phyloP scores from a whole-genome alignment of 2,113 vertebrate species.

The Ceratotherium simum region DNA sequence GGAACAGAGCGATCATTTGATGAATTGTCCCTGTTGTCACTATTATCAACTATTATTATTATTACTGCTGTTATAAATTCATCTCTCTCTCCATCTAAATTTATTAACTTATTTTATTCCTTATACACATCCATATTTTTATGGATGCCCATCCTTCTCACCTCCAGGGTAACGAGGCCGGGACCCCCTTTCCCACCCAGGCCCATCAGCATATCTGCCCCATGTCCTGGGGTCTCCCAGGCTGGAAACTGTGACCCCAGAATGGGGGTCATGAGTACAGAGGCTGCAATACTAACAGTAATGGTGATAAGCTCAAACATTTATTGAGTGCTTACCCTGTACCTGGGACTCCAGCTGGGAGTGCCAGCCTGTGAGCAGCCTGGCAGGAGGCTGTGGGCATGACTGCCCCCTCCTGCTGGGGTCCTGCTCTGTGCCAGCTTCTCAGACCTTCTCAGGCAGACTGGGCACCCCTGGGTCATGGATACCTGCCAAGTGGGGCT shows the following conservation, averaged over 20 bases:
- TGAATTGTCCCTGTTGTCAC: neutral
- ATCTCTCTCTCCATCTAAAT: neutral
- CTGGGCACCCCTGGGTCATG: neutral
- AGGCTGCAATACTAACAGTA: neutral
- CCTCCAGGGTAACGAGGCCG: neutral
- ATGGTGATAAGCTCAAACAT: accelerated
- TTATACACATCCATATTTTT: neutral
- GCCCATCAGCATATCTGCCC: neutral
- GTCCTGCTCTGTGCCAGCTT: neutral
- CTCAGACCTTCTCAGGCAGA: neutral
- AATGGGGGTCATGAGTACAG: neutral
- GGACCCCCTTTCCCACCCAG: accelerated
- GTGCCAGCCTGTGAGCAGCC: neutral
- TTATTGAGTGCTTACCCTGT: neutral
- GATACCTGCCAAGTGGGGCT: neutral
- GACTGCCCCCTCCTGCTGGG: neutral
- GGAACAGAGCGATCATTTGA: accelerated
- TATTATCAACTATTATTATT: accelerated
- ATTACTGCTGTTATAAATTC: accelerated
- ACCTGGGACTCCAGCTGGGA: neutral
- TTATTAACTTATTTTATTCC: neutral
- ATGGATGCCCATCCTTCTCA: neutral
- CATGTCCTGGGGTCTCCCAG: neutral
- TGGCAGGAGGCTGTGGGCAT: neutral
- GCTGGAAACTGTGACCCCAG: neutral